Evolutionary conservation across 1,140 invertebrate genomes (phyloP), one percentile per base, ranked within the genome.

Genomic region (Dinoponera quadriceps): DNA sequence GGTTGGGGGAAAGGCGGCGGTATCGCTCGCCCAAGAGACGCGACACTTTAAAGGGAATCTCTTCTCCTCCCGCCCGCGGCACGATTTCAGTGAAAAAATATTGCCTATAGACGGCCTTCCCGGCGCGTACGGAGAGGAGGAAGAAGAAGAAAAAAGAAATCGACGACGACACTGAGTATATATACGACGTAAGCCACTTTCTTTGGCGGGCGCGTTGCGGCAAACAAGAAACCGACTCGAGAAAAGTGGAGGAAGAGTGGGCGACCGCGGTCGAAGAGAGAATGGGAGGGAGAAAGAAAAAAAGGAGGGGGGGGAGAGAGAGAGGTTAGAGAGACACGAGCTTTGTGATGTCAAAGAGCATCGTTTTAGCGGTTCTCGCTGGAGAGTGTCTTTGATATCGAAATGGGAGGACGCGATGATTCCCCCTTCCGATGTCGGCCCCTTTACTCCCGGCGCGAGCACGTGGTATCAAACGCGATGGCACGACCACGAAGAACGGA

Each of bases 401-500:
- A 71, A 77, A 85, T 72, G 63, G 63, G 62, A 20, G 44, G 66
- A 49, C 60, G 29, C 55, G 29, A 65, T 60, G 14, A 57, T 25
- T 59, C n/a, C 51, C 59, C 33, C n/a, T 20, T 25, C 55, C 44
- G 1, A 49, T 59, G 65, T 62, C 60, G 54, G 22, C 18, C 20
- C 27, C 62, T 85, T 81, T 29, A 82, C 71, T 55, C 18, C 38
- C 63, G 2, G 55, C 72, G 75, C 71, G 62, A 88, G 44, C 20
- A 55, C 44, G 63, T 60, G 77, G 66, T 73, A 83, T 78, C 49
- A 77, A 89, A 83, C 49, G 68, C 81, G 75, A 88, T 65, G 74
- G 73, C 82, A 77, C 83, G 49, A 85, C 68, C 82, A 49, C 63
- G 83, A 87, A 85, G 62, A 66, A 83, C 77, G 82, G 80, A 84